These are phyloP conservation scores for Geophilus truncorum DNA, from an alignment of 2,888 invertebrate species.

Conservation along the genomic window DNA sequence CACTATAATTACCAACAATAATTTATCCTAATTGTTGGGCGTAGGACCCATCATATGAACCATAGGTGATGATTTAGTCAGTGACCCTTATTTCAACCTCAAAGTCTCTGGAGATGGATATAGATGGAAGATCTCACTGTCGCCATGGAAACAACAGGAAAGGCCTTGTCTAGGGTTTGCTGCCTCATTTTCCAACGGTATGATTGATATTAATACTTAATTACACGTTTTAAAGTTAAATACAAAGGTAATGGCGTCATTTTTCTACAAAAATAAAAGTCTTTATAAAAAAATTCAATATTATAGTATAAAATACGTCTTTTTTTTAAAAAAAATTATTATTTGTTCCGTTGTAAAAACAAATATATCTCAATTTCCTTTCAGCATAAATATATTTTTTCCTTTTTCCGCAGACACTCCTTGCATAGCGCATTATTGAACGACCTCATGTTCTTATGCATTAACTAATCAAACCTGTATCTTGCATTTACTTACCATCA, in stretches of 20 bases:
- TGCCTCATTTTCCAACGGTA: not conserved
- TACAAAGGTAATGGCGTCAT: not conserved
- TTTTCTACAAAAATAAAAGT: too few species aligned
- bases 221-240: not conserved
- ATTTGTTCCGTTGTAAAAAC: too few species aligned
- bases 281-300: too few species aligned
- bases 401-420: not conserved
- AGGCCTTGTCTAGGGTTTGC: not conserved
- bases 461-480: not conserved
- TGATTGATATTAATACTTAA: not conserved
- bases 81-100: not conserved
- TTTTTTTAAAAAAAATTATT: not conserved
- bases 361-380: too few species aligned
- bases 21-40: constrained; percentile 20
- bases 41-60: not conserved
- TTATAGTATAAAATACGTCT: too few species aligned
- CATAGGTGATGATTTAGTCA: constrained; percentile 16
- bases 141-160: not conserved
- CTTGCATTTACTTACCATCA: too few species aligned
- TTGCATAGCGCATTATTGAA: not conserved
- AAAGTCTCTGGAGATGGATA: not conserved
- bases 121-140: not conserved
- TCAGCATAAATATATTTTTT: not conserved
- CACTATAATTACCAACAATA: constrained; percentile 20
- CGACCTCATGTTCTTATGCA: not conserved